Base-by-base conservation (phyloP, 2,797 vertebrate genomes). In the Acipenser oxyrinchus region DNA sequence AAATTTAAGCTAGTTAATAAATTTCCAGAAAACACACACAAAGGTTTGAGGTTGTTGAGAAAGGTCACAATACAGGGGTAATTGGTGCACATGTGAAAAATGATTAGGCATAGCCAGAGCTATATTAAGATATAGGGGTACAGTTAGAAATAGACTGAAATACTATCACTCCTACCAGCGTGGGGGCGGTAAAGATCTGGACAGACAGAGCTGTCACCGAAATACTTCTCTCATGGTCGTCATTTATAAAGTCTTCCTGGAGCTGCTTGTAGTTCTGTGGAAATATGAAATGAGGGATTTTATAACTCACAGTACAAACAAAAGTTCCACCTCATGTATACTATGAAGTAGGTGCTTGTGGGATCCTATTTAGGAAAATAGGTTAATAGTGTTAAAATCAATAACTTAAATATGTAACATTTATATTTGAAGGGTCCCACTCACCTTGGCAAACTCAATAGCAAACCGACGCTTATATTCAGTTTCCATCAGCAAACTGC, bases 111-210 rank as follows among this genome's bases (percentile, higher is more conserved):
- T 23, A 23, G 23, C 23, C 23, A 23, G 23, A 23, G 23, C 23
- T 1, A 3, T 1, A 23, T 23, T 23, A 37, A 37, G 23, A 37
- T 4, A 37, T 37, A 37, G 23, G 4, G 23, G 23, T 37, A 37
- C 23, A 37, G 23, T 37, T 37, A 37, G 23, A 37, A 37, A 37
- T 37, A 37, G 1, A 37, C 23, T 37, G 23, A 37, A 37, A 37
- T 10, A 51, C 48, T 66, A 68, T 66, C 4, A 49, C 13, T 76
- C 90, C 71, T 86, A 98, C 97, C 89, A 99, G 74, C 64, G 97
- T 99, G 65, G 96, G 96, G 23, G 98, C 96, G 18, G 97, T 99
- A 80, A 99, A 98, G 81, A 99, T 94, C 81, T 99, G 97, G 78
- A 99, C 97, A 10, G 97, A 99, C 64, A 99, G 86, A 0, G 94